Base-by-base conservation (phyloP, 2,888 invertebrate genomes). In the Cheilosia urbana region DNA sequence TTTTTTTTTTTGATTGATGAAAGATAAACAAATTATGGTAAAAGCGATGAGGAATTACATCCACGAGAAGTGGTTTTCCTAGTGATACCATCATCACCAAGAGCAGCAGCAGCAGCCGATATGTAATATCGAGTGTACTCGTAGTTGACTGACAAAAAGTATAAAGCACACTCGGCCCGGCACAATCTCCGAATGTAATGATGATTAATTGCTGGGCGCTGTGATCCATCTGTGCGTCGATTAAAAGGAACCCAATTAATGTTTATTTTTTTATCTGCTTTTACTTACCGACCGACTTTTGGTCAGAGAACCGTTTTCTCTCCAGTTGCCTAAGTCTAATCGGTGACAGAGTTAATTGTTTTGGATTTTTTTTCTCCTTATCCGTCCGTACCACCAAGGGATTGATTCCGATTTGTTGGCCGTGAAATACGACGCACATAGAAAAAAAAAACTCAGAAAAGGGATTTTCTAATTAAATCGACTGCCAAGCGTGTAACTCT, bases 11-110 rank as follows among this genome's bases (percentile, higher is more conserved):
- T 81, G 85, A 85, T 85, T 81, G 85, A 85, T 81, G 76, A 76
- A 81, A 85, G 85, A 81, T 85, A 85, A 85, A 85, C 81, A 85
- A 81, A 72, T 85, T 85, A 77, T 81, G 76, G 80, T 49, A 60
- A 40, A 53, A 73, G 62, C 21, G 72, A 63, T 68, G 77, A 57
- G 21, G 71, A 77, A 81, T 69, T 71, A 69, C 30, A 68, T 47
- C 63, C 55, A 19, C 34, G 53, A 55, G 58, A 34, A 71, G 65
- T 78, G 60, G 66, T 66, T 40, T 57, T 58, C 4, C 15, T 68
- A 53, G 53, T 55, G 80, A 71, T 84, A 65, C 75, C 79, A 60
- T 84, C 84, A 84, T 69, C 57, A 80, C 40, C 73, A 69, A 17
- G 40, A 42, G 55, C 34, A 51, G 24, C 57, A 80, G 27, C 73